Percentiles rank a stretch among this genome's conserved stretches.
These are phyloP conservation scores for Heliconius melpomene DNA, from an alignment of 1,140 invertebrate genomes.

Conservation along the genomic window DNA sequence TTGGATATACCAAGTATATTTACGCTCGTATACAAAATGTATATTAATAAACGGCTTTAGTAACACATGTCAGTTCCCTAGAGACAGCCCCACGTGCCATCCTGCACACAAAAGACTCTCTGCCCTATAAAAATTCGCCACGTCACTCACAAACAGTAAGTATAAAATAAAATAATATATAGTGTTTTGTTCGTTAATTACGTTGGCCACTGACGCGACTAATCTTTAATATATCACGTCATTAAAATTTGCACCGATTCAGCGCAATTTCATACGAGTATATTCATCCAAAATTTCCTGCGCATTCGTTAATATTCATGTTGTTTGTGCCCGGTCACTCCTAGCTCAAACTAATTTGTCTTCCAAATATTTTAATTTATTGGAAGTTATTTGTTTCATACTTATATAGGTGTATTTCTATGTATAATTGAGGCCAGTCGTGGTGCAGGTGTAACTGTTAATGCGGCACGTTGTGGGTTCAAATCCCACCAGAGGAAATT, in stretches of 20 bases:
- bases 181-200: background rate
- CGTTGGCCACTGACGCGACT: background rate
- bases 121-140: constrained; percentile 13
- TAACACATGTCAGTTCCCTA: constrained; percentile 46
- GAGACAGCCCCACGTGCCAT: constrained; percentile 36
- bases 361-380: background rate
- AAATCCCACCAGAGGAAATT: no score
- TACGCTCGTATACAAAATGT: background rate
- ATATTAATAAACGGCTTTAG: background rate
- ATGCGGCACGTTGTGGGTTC: no score
- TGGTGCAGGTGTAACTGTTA: no score
- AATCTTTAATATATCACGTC: constrained; percentile 6
- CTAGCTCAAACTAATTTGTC: background rate
- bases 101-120: background rate
- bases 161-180: background rate
- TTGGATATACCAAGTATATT: background rate
- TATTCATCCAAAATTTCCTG: background rate
- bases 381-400: background rate
- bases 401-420: background rate
- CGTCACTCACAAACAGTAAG: constrained; percentile 3
- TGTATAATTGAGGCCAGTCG: background rate
- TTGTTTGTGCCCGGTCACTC: background rate
- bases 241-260: constrained; percentile 5
- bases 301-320: constrained; percentile 10
- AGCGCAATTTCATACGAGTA: background rate